Conservation (phyloP, 1,140 invertebrate genomes). For the Musca vetustissima region DNA sequence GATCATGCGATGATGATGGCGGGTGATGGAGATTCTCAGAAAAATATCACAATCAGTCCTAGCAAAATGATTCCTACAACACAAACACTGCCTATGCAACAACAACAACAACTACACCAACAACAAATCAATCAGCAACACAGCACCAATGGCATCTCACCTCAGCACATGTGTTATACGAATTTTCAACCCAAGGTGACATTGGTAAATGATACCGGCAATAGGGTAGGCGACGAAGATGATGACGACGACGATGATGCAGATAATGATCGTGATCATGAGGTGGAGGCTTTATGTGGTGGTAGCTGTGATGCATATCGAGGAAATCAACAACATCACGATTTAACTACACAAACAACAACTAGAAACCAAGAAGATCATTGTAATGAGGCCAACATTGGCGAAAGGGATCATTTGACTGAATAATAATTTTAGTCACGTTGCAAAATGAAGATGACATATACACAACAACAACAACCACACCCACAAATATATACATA, state of each 20-base stretch:
- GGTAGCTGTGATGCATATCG: conserved; percentile 3
- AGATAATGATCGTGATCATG: conserved; percentile 36
- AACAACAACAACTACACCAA: conserved; percentile 15
- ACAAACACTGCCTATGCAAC: conserved; percentile 19
- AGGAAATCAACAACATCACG: neutral
- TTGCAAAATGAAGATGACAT: too few relatives aligned
- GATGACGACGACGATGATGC: conserved; percentile 28
- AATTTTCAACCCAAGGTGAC: conserved; percentile 47
- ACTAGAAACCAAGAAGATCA: too few relatives aligned
- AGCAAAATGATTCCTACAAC: conserved; percentile 11
- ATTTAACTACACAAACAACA: neutral
- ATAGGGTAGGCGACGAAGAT: conserved; percentile 47
- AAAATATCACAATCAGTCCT: conserved; percentile 18
- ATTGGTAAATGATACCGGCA: conserved; percentile 45
- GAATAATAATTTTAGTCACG: too few relatives aligned
- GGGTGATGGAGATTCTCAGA: neutral
- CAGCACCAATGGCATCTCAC: neutral
- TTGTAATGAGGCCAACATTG: too few relatives aligned
- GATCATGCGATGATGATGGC: conserved; percentile 30
- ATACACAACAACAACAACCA: neutral
- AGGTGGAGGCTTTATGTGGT: neutral
- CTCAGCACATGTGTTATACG: conserved; percentile 1
- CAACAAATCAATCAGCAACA: too few relatives aligned
- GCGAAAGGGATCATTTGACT: too few relatives aligned
- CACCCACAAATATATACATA: neutral